These are phyloP conservation scores for Lophura nycthemera DNA, from an alignment of 2,113 vertebrate species.

Conservation along the genomic window DNA sequence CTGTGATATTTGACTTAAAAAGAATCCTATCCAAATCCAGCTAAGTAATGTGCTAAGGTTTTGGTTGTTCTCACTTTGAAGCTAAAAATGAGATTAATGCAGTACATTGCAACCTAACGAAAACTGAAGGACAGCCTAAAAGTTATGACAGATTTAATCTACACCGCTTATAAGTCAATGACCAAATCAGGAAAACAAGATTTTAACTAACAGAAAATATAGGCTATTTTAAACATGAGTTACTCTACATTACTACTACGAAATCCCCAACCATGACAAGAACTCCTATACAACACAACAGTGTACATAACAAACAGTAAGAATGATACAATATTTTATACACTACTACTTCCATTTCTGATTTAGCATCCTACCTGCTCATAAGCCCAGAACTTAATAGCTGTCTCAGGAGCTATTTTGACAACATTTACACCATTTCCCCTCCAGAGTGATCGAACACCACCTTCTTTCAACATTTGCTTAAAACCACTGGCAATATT, in stretches of 20 bases:
- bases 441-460: constrained; percentile 89
- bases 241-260: neutral
- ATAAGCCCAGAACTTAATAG: constrained; percentile 95
- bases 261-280: neutral
- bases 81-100: neutral
- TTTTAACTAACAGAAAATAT: neutral
- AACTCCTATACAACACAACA: neutral
- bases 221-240: neutral
- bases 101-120: neutral
- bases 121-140: neutral
- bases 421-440: constrained; percentile 95
- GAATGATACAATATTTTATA: neutral
- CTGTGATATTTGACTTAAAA: neutral
- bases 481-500: constrained; percentile 86
- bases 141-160: neutral
- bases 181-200: neutral
- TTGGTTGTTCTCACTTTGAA: neutral
- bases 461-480: constrained; percentile 92
- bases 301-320: neutral
- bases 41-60: neutral
- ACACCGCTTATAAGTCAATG: neutral
- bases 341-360: neutral
- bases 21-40: neutral
- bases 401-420: constrained; percentile 96
- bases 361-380: constrained; percentile 85